A percentile compares a stretch with the other conserved stretches of the same genome.
Conservation (phyloP, 2,797 vertebrate genomes). For the Gymnothorax reevesii region DNA sequence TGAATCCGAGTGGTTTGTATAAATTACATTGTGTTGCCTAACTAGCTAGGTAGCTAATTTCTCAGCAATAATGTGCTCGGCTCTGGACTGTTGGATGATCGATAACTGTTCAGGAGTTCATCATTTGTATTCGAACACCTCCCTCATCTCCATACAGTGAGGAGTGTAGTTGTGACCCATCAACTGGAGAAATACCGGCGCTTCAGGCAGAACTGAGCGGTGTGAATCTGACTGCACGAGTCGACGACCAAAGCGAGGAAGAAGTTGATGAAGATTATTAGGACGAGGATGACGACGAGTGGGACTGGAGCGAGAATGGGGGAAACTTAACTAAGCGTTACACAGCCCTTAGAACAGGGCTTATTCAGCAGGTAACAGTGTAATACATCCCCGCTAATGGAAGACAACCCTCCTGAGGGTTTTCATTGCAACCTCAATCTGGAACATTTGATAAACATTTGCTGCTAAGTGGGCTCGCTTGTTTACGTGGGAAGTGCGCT, state of each 20-base stretch:
- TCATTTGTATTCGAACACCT: too few relatives aligned
- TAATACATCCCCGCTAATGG: too few relatives aligned
- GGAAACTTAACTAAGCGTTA: constrained; percentile 74
- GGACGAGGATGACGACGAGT: constrained; percentile 73
- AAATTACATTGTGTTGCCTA: neutral
- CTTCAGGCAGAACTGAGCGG: constrained; percentile 40
- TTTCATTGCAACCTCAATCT: too few relatives aligned
- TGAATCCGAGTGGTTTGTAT: constrained; percentile 71
- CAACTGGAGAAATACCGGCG: constrained; percentile 8
- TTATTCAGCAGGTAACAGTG: constrained; percentile 77
- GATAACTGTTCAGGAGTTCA: neutral
- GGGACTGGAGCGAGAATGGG: constrained; percentile 77
- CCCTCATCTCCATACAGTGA: constrained; percentile 18
- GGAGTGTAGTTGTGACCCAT: neutral
- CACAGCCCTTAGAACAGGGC: constrained; percentile 53
- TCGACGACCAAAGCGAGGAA: neutral
- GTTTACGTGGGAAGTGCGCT: too few relatives aligned
- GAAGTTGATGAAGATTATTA: constrained; percentile 48
- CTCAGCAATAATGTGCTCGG: neutral
- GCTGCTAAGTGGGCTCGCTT: too few relatives aligned
- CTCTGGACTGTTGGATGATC: neutral
- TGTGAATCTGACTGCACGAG: constrained; percentile 18
- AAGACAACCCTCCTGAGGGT: too few relatives aligned
- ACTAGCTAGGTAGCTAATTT: neutral
- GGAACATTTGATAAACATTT: too few relatives aligned